phyloP scores from a whole-genome alignment of 2,113 vertebrate species.

The Gavia stellata region DNA sequence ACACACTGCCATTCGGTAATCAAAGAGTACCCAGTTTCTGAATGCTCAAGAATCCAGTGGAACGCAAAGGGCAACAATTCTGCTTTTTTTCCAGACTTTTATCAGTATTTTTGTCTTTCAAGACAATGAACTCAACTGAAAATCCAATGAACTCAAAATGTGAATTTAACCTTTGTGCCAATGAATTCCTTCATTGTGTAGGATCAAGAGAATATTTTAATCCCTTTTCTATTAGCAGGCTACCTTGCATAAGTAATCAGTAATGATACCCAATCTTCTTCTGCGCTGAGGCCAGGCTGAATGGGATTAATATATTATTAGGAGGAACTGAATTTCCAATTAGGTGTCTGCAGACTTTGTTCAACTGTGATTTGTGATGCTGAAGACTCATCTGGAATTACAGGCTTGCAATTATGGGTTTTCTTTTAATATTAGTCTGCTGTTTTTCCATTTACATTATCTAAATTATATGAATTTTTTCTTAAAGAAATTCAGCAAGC shows the following conservation, averaged over 20 bases:
- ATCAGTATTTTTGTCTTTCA: background rate
- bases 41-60: background rate
- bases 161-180: background rate
- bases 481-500: background rate
- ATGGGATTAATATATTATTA: conserved; percentile 20
- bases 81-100: background rate
- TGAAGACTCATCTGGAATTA: conserved; percentile 25
- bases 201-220: background rate
- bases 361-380: background rate
- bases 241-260: conserved; percentile 14
- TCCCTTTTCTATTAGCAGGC: background rate
- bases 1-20: background rate
- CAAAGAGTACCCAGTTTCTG: background rate
- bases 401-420: background rate
- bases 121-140: background rate
- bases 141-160: background rate
- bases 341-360: background rate
- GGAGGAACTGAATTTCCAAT: conserved; percentile 16
- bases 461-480: background rate
- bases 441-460: background rate
- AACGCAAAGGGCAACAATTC: background rate
- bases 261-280: background rate
- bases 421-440: background rate
- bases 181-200: background rate
- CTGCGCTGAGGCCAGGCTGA: background rate